Conservation (phyloP, 2,797 vertebrate species). For the Chromis chromis region DNA sequence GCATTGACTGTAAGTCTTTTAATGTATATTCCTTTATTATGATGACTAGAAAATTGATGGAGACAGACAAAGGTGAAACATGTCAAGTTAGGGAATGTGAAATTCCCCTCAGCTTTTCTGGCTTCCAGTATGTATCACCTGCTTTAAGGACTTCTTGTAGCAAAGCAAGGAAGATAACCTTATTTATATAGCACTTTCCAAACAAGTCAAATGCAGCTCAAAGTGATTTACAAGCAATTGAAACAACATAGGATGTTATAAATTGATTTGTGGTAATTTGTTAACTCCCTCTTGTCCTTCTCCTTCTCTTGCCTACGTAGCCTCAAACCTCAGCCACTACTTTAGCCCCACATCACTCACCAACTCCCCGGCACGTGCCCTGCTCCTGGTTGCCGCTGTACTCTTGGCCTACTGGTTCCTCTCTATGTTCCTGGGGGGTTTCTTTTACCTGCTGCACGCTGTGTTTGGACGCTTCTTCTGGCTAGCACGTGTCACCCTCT, state of each 20-base stretch:
- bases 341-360: constrained; percentile 91
- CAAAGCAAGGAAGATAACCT: too few relatives aligned
- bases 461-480: constrained; percentile 96
- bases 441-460: constrained; percentile 91
- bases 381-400: constrained; percentile 90
- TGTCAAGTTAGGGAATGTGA: not conserved
- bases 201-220: too few relatives aligned
- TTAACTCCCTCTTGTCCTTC: not conserved
- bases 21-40: not conserved
- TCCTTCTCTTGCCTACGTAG: constrained; percentile 55
- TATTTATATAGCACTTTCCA: too few relatives aligned
- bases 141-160: not conserved
- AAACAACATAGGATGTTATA: not conserved
- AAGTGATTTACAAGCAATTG: too few relatives aligned
- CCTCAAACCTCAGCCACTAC: constrained; percentile 91
- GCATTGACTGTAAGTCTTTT: constrained; percentile 91
- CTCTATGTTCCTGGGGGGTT: constrained; percentile 92
- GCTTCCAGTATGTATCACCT: not conserved
- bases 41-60: not conserved
- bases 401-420: constrained; percentile 94
- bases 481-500: constrained; percentile 89
- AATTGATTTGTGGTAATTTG: not conserved
- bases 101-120: not conserved
- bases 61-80: not conserved
- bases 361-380: constrained; percentile 90